Conservation (phyloP, 2,797 vertebrate species). For the Spinus olivaceus region DNA sequence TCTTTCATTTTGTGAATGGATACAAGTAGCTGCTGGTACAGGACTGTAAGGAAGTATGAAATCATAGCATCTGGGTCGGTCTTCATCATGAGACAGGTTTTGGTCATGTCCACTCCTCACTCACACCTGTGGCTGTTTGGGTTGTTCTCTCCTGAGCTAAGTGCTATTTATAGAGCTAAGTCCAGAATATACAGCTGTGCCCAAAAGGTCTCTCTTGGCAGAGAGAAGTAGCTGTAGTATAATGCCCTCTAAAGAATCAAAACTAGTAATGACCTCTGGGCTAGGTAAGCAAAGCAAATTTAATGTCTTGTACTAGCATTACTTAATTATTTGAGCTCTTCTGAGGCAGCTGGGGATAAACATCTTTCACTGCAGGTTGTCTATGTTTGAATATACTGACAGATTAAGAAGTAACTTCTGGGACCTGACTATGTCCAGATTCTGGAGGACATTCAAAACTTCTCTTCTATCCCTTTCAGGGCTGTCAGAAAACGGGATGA, state of each 20-base stretch:
- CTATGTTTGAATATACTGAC: background rate
- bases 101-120: fast-evolving
- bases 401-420: background rate
- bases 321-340: background rate
- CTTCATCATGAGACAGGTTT: background rate
- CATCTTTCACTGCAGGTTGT: background rate
- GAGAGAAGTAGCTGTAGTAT: background rate
- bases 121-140: background rate
- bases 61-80: background rate
- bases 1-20: background rate
- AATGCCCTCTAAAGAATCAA: background rate
- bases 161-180: background rate
- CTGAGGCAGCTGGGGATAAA: background rate
- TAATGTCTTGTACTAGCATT: background rate
- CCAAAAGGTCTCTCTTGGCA: background rate
- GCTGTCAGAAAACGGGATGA: conserved; percentile 84
- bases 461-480: conserved; percentile 61
- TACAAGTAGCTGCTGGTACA: background rate
- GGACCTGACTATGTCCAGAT: background rate
- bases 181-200: background rate
- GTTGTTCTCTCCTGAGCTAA: background rate
- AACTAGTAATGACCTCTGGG: background rate
- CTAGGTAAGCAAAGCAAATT: background rate
- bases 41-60: background rate
- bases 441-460: background rate